Evolutionary conservation across 2,797 vertebrate genomes (phyloP), one percentile per base, ranked within the genome.

Genomic region (Rhinatrema bivittatum): DNA sequence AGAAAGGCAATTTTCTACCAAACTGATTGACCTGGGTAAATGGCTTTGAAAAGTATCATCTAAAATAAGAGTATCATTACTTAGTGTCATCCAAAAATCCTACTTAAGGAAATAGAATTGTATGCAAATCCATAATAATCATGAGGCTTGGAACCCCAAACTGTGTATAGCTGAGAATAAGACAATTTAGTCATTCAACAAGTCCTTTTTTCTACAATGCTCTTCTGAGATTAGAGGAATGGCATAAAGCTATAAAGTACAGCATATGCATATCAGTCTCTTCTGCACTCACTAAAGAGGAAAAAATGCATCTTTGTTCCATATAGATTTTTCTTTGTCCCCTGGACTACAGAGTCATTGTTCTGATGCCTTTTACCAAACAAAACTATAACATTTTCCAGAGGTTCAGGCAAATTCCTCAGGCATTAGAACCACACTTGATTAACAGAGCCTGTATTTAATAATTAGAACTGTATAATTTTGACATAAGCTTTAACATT

Each of bases 11-110:
- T n/a, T n/a, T n/a, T n/a, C n/a, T n/a, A n/a, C n/a, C n/a, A n/a
- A n/a, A n/a, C n/a, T n/a, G n/a, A n/a, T n/a, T n/a, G n/a, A n/a
- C n/a, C n/a, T n/a, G n/a, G n/a, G n/a, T n/a, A n/a, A n/a, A n/a
- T n/a, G n/a, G n/a, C n/a, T n/a, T n/a, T n/a, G n/a, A n/a, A n/a
- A n/a, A n/a, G n/a, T n/a, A n/a, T n/a, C n/a, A n/a, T n/a, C n/a
- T n/a, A 55, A 68, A 70, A 74, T 71, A 79, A 81, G 65, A 68
- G 65, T 56, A 65, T 55, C 62, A 67, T 72, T 78, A 71, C 82
- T n/a, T n/a, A n/a, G n/a, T 72, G 60, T 57, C 55, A 56, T 50
- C 32, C 66, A 68, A 65, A 62, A 71, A 68, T 77, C 45, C 53
- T 40, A 52, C 65, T 72, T 53, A 61, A 70, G 74, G 62, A 74